Conservation (phyloP, 2,888 invertebrate genomes). For the Torymus tubicola region DNA sequence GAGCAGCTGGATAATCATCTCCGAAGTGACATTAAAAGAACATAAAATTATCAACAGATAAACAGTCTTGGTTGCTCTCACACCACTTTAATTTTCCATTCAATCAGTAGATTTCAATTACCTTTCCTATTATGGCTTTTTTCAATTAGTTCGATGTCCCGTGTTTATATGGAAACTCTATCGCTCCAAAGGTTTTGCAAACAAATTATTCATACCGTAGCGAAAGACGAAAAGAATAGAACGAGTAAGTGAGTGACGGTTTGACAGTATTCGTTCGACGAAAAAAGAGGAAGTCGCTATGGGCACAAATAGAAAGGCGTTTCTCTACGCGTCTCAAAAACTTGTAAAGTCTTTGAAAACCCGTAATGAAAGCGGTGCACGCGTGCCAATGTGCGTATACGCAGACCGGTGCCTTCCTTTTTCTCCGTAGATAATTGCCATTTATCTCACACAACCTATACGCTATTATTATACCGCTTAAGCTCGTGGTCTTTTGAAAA, state of each 20-base stretch:
- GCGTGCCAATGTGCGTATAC: not conserved
- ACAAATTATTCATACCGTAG: not conserved
- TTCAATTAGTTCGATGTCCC: too few relatives aligned
- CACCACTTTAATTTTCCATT: too few relatives aligned
- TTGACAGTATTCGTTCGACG: constrained; percentile 17
- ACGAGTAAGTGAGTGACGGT: constrained; percentile 5
- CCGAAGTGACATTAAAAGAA: too few relatives aligned
- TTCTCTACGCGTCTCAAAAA: constrained; percentile 24
- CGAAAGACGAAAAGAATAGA: not conserved
- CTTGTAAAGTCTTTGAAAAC: constrained; percentile 35
- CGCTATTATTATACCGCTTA: not conserved
- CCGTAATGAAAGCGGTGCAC: constrained; percentile 24
- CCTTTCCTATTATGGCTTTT: too few relatives aligned
- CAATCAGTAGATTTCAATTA: too few relatives aligned
- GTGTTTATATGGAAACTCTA: too few relatives aligned
- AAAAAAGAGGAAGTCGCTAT: constrained; percentile 23
- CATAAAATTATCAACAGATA: too few relatives aligned
- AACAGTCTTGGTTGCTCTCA: too few relatives aligned
- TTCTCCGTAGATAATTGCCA: constrained; percentile 17
- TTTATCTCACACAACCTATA: constrained; percentile 11
- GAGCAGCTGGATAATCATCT: too few relatives aligned
- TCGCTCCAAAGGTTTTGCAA: constrained; percentile 14
- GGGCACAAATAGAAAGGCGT: constrained; percentile 12
- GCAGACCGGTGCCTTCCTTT: constrained; percentile 24
- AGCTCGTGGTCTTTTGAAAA: not conserved